Base-by-base conservation (phyloP, 2,888 invertebrate species). In the Crepidodera aurea region DNA sequence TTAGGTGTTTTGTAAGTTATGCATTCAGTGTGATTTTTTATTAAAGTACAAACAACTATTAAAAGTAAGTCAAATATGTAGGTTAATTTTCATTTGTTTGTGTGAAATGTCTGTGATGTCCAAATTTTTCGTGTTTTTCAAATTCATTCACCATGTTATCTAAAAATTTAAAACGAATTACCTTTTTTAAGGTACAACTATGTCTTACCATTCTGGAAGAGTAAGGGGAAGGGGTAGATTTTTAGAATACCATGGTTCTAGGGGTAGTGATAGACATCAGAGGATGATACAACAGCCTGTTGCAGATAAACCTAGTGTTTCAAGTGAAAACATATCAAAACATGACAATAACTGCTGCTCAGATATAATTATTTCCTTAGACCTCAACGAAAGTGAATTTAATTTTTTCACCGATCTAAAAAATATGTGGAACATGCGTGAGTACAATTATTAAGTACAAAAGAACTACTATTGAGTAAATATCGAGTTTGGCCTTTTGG, bases 381-480 rank as follows among this genome's bases (percentile, higher is more conserved):
- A 81, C 50, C 78, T 86, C 56, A 83, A 84, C 71, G 77, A 79
- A 5, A 74, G 75, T 53, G 78, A 79, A 42, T 62, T 65, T 60
- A 51, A 69, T 12, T 85, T 85, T 83, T 79, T 84, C 19, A 68
- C 79, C 12, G 82, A 84, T 65, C 70, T 86, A 27, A 82, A 82
- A 58, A 67, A 61, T 5, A 69, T 75, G 67, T 77, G 73, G 72
- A 75, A 73, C 51, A 69, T 76, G 71, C 66, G 77, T 77, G 73
- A 72, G 73, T 69, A 40, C 18, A 10, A 3, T 40, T 5, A 16
- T 34, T n/a, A n/a, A n/a, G n/a, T n/a, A n/a, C n/a, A n/a, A n/a
- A n/a, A n/a, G n/a, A n/a, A n/a, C n/a, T n/a, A n/a, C n/a, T n/a
- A n/a, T n/a, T n/a, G n/a, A n/a, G n/a, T n/a, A n/a, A n/a, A n/a